Percentiles rank a stretch among this genome's conserved stretches.
Conservation (phyloP, 1,140 invertebrate species). For the Drosophila pseudoobscura region DNA sequence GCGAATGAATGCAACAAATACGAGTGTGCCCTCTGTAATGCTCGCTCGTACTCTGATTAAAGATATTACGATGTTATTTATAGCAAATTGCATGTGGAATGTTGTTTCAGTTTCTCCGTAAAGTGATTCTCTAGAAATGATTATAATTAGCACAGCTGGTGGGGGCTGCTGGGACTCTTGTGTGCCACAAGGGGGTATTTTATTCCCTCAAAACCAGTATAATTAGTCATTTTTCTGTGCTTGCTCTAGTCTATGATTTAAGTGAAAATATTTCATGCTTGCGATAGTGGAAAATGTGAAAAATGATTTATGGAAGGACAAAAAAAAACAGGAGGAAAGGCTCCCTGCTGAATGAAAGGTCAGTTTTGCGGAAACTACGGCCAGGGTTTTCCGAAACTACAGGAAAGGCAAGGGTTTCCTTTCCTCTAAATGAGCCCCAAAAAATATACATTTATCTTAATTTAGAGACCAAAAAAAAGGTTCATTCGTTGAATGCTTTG, state of each 20-base stretch:
- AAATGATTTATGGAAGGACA: slow-evolving; percentile 42
- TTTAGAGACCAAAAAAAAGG: not conserved
- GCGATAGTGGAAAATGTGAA: slow-evolving; percentile 22
- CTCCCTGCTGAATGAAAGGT: too few species aligned
- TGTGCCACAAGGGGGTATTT: slow-evolving; percentile 17
- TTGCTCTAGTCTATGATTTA: not conserved
- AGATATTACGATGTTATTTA: slow-evolving; percentile 45
- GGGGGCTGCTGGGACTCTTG: not conserved
- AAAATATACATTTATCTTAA: slow-evolving; percentile 20
- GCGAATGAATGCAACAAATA: slow-evolving; percentile 51
- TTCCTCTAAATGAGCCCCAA: too few species aligned
- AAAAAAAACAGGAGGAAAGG: too few species aligned
- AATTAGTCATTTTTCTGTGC: slow-evolving; percentile 57
- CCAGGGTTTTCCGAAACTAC: too few species aligned
- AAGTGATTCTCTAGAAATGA: slow-evolving; percentile 35
- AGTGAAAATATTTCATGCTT: slow-evolving; percentile 15
- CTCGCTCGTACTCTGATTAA: slow-evolving; percentile 28
- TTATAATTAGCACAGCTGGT: slow-evolving; percentile 56
- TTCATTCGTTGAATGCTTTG: slow-evolving; percentile 38
- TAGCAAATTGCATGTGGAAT: slow-evolving; percentile 38
- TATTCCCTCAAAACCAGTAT: slow-evolving; percentile 18
- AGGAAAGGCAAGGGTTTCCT: too few species aligned
- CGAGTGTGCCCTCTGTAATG: not conserved
- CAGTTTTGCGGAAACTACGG: too few species aligned
- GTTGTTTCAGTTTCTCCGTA: slow-evolving; percentile 12